A percentile compares a stretch with the other conserved stretches of the same genome.
Evolutionary conservation across 2,113 vertebrate genomes (phyloP).

Genomic region (Hydropotes inermis): DNA sequence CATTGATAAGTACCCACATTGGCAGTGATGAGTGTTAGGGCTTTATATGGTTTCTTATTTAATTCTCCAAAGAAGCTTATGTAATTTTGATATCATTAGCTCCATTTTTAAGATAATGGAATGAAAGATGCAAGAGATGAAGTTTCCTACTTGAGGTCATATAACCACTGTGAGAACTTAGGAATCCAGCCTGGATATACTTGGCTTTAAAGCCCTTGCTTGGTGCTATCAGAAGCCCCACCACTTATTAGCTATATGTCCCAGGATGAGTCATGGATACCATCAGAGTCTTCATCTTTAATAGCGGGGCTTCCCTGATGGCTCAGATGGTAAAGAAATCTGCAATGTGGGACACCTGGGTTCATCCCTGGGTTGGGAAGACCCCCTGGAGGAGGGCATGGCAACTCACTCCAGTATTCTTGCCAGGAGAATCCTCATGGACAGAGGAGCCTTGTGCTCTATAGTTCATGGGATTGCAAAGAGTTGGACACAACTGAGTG

Average conservation of each 20-base stretch:
- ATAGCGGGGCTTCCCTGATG: neutral
- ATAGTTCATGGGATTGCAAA: neutral
- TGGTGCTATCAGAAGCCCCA: neutral
- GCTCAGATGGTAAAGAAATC: neutral
- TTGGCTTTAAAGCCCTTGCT: neutral
- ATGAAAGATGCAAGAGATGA: neutral
- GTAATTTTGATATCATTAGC: neutral
- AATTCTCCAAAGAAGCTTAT: neutral
- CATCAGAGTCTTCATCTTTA: neutral
- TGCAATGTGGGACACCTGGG: neutral
- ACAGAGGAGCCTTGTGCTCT: neutral
- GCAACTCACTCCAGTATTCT: neutral
- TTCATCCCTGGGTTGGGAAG: neutral
- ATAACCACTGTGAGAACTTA: neutral
- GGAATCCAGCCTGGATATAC: neutral
- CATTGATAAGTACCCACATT: neutral
- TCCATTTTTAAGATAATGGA: constrained; percentile 22
- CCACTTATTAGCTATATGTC: neutral
- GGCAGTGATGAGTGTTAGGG: too few relatives aligned
- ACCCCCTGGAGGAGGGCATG: neutral
- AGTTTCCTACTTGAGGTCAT: neutral
- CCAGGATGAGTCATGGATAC: neutral
- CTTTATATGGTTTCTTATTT: neutral
- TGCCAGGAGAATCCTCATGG: neutral
- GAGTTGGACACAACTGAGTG: neutral